phyloP scores from a whole-genome alignment of 2,797 vertebrate species.

The Percopsis omiscomaycus region DNA sequence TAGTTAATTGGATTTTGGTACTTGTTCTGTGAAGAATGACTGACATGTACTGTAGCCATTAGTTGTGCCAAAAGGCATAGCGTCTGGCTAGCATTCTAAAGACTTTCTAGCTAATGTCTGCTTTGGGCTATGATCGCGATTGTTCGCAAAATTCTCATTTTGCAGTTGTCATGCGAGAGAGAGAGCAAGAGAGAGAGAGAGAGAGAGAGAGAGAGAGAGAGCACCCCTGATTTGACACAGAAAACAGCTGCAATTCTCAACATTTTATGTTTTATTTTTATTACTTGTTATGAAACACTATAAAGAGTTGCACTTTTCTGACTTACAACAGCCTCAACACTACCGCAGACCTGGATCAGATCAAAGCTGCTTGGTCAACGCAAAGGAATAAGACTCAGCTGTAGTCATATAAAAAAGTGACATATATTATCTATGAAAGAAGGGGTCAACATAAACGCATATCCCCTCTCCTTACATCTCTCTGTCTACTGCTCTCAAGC shows the following conservation, averaged over 20 bases:
- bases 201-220: not conserved
- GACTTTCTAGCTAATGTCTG: conserved; percentile 4
- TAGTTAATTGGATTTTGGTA: conserved; percentile 40
- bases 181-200: not conserved
- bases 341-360: conserved; percentile 27
- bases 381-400: not conserved
- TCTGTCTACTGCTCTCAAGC: conserved; percentile 7
- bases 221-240: not conserved
- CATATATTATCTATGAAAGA: conserved; percentile 19
- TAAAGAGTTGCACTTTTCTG: conserved; percentile 9
- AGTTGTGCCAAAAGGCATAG: not conserved
- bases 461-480: conserved; percentile 8
- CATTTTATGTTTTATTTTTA: conserved; percentile 1
- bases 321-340: conserved; percentile 36
- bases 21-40: conserved; percentile 36
- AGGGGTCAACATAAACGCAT: conserved; percentile 11
- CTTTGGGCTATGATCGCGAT: not conserved
- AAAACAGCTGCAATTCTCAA: conserved; percentile 1
- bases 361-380: conserved; percentile 25
- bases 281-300: conserved; percentile 17
- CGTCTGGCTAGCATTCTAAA: conserved; percentile 14
- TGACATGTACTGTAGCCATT: conserved; percentile 16
- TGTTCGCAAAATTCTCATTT: conserved; percentile 11
- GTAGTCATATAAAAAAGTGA: conserved; percentile 24
- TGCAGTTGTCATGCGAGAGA: not conserved